These are phyloP conservation scores for Serranus cabrilla DNA, from an alignment of 2,797 vertebrate genomes.

Conservation along the genomic window DNA sequence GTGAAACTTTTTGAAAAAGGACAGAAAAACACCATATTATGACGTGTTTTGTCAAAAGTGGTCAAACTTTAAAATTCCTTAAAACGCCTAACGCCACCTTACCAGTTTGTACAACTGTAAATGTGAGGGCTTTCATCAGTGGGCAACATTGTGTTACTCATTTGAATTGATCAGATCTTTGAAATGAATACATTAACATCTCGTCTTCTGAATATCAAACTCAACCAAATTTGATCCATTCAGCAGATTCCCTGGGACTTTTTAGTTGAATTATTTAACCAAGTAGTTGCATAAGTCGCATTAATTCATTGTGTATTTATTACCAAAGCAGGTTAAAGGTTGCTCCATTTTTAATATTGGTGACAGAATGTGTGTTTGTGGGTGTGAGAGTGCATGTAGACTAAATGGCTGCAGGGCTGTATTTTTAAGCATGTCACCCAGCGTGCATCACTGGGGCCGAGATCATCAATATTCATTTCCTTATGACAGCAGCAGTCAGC, in stretches of 20 bases:
- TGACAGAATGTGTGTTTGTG: slow-evolving; percentile 38
- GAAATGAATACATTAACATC: slow-evolving; percentile 3
- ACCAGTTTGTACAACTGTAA: no score
- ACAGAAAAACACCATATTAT: no score
- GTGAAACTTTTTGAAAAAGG: no score
- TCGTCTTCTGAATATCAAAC: background rate
- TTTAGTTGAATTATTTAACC: slow-evolving; percentile 41
- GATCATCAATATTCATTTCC: slow-evolving; percentile 83
- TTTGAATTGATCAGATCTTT: no score
- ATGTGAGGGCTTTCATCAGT: no score
- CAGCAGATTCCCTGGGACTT: slow-evolving; percentile 14
- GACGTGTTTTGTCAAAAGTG: no score
- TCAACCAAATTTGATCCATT: background rate
- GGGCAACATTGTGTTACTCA: no score
- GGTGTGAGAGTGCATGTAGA: slow-evolving; percentile 31
- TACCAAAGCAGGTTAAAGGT: slow-evolving; percentile 50
- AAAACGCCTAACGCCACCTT: no score
- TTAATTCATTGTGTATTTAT: slow-evolving; percentile 32
- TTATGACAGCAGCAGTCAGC: slow-evolving; percentile 75
- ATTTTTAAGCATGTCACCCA: slow-evolving; percentile 73
- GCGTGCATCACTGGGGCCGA: slow-evolving; percentile 64
- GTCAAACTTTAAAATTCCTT: no score
- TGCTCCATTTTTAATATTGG: slow-evolving; percentile 33
- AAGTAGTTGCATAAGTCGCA: slow-evolving; percentile 4
- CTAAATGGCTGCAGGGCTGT: slow-evolving; percentile 68